Conservation (phyloP, 1,140 invertebrate species). For the Trichoplusia ni region DNA sequence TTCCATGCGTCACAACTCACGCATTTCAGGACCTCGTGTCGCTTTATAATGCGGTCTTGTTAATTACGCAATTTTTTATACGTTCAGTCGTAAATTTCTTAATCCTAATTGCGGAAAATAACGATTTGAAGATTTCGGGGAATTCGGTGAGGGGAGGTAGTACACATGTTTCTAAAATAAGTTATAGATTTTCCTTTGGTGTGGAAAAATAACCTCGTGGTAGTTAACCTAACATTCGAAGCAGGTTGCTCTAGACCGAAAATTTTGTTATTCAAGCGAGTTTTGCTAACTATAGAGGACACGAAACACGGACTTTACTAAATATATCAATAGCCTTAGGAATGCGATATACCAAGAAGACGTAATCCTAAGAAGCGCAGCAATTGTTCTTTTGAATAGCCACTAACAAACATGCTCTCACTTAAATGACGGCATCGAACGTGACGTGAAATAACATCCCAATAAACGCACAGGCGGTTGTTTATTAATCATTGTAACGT, state of each 20-base stretch:
- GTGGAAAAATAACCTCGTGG: too few species aligned
- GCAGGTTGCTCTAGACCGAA: too few species aligned
- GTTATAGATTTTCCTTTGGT: too few species aligned
- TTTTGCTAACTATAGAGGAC: neutral
- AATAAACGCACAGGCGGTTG: slow-evolving; percentile 1
- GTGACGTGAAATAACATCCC: neutral
- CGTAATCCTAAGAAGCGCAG: neutral
- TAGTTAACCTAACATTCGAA: too few species aligned
- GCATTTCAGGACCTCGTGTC: slow-evolving; percentile 9
- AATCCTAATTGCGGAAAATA: neutral
- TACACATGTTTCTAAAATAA: too few species aligned
- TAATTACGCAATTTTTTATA: slow-evolving; percentile 1
- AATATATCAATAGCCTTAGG: slow-evolving; percentile 6
- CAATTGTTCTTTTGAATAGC: neutral
- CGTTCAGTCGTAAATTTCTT: neutral
- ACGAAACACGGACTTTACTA: slow-evolving; percentile 2
- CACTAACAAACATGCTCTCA: neutral
- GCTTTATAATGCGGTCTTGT: slow-evolving; percentile 6
- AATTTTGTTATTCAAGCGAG: slow-evolving; percentile 9
- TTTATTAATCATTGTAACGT: slow-evolving; percentile 16
- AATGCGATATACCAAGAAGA: neutral
- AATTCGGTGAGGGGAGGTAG: too few species aligned
- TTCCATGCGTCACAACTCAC: slow-evolving; percentile 18
- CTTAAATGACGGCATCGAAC: neutral
- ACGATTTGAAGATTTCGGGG: too few species aligned